Percentiles rank a stretch among this genome's conserved stretches.
phyloP scores from a whole-genome alignment of 1,140 invertebrate species.

The Diorhabda carinulata region DNA sequence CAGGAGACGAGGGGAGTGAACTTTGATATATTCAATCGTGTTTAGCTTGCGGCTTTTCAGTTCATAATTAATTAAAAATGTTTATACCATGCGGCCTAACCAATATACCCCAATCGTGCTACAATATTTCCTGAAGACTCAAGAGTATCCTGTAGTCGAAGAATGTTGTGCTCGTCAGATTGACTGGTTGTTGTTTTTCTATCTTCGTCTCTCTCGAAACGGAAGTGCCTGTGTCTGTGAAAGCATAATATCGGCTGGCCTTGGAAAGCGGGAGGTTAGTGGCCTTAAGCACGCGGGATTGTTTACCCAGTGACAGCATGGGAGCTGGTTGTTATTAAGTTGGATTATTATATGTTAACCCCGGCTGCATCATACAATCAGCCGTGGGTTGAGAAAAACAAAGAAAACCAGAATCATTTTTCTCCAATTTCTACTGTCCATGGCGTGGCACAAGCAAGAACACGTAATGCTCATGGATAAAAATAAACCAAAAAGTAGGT shows the following conservation, averaged over 20 bases:
- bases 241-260: conserved; percentile 38
- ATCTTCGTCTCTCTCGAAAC: conserved; percentile 33
- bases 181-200: conserved; percentile 36
- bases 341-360: conserved; percentile 17
- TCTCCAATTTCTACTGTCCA: conserved; percentile 47
- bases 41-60: neutral
- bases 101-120: conserved; percentile 6
- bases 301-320: conserved; percentile 41
- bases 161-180: conserved; percentile 15
- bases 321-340: conserved; percentile 13
- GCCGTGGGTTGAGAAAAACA: conserved; percentile 19
- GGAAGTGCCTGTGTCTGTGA: conserved; percentile 35
- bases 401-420: conserved; percentile 16
- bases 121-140: conserved; percentile 10
- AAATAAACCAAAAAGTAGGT: conserved; percentile 67
- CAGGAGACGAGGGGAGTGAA: conserved; percentile 18
- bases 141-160: conserved; percentile 4
- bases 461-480: conserved; percentile 69
- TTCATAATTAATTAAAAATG: conserved; percentile 9
- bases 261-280: conserved; percentile 45
- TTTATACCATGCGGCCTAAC: conserved; percentile 13
- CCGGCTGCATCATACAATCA: conserved; percentile 13
- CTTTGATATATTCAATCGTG: conserved; percentile 14
- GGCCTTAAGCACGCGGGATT: conserved; percentile 44
- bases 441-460: conserved; percentile 70